Evolutionary conservation across 2,888 invertebrate genomes (phyloP).

Genomic region (Lobophora halterata): DNA sequence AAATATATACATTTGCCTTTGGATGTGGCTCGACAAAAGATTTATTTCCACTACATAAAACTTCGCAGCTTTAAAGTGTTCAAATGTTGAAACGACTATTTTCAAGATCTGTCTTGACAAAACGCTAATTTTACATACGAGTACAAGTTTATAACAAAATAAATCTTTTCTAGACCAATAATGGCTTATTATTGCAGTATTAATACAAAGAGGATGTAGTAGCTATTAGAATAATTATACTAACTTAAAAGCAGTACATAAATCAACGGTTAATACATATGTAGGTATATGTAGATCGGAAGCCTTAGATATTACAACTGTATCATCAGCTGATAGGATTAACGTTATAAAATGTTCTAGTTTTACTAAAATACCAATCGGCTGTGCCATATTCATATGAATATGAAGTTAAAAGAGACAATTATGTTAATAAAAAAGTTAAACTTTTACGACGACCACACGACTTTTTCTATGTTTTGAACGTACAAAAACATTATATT

Average conservation of each 20-base stretch:
- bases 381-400: too few species aligned
- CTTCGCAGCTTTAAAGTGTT: too few species aligned
- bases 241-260: constrained; percentile 22
- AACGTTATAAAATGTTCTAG: constrained; percentile 1
- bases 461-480: too few species aligned
- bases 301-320: constrained; percentile 5
- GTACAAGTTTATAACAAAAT: constrained; percentile 32
- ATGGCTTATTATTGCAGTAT: constrained; percentile 38
- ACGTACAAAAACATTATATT: too few species aligned
- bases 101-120: too few species aligned
- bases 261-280: constrained; percentile 4
- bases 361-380: not conserved
- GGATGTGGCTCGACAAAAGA: constrained; percentile 5
- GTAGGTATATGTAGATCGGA: too few species aligned
- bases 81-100: too few species aligned
- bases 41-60: too few species aligned
- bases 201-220: constrained; percentile 37
- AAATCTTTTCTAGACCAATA: constrained; percentile 37
- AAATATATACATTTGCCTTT: constrained; percentile 8
- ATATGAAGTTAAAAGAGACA: too few species aligned
- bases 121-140: not conserved
- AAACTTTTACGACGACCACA: too few species aligned
- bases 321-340: constrained; percentile 16
- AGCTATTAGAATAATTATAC: constrained; percentile 32
- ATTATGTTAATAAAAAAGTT: too few species aligned